Evolutionary conservation across 2,888 invertebrate genomes (phyloP).

Genomic region (Horisme vitalbata): DNA sequence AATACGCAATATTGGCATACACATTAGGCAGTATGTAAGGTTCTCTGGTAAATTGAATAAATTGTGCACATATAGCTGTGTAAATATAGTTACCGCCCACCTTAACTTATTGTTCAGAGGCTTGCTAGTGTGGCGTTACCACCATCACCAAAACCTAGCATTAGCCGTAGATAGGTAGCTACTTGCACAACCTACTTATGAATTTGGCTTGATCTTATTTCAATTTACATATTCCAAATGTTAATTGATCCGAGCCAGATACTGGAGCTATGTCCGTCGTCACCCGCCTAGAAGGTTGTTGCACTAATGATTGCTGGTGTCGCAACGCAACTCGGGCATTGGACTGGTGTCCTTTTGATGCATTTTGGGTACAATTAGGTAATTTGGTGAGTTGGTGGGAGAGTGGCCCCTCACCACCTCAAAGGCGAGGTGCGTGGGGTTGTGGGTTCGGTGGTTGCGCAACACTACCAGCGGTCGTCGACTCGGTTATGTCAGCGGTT

Average conservation of each 20-base stretch:
- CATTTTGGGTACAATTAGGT: conserved; percentile 78
- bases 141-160: conserved; percentile 3
- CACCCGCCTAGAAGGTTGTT: conserved; percentile 68
- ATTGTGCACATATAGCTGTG: conserved; percentile 11
- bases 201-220: conserved; percentile 32
- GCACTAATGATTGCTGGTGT: conserved; percentile 68
- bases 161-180: not conserved
- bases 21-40: conserved; percentile 38
- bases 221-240: conserved; percentile 56
- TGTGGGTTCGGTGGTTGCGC: conserved; percentile 77
- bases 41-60: conserved; percentile 24
- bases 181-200: conserved; percentile 22
- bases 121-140: conserved; percentile 4
- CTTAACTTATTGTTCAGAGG: not conserved
- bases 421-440: conserved; percentile 69
- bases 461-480: conserved; percentile 73
- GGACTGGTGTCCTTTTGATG: conserved; percentile 75
- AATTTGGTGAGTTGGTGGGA: conserved; percentile 65
- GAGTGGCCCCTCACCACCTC: conserved; percentile 55
- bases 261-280: conserved; percentile 53
- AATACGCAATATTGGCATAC: conserved; percentile 53
- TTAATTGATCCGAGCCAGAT: conserved; percentile 50
- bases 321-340: conserved; percentile 71
- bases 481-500: conserved; percentile 81
- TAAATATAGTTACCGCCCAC: conserved; percentile 9